Conservation (phyloP, 2,888 invertebrate species). For the Ochropleura leucogaster region DNA sequence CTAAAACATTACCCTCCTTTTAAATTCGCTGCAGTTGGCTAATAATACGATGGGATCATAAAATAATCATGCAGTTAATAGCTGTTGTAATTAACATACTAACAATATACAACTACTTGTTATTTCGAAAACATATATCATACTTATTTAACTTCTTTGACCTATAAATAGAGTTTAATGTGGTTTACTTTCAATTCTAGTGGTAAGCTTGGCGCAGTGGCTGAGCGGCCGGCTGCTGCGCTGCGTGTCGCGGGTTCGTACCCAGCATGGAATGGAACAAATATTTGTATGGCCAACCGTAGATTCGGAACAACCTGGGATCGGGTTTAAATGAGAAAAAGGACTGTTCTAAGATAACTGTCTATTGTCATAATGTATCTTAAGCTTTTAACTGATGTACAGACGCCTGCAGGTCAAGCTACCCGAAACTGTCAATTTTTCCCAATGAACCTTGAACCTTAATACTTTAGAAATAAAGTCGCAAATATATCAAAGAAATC, state of each 20-base stretch:
- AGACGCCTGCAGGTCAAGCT: no score
- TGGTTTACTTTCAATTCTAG: background rate
- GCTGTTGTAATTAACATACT: constrained; percentile 21
- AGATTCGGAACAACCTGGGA: no score
- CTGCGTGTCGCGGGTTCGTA: no score
- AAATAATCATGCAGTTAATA: constrained; percentile 20
- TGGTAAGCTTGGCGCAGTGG: no score
- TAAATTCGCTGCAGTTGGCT: constrained; percentile 17
- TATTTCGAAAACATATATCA: background rate
- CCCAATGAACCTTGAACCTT: no score
- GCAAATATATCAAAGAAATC: no score
- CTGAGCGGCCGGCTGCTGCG: no score
- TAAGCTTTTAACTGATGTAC: background rate
- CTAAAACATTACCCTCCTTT: constrained; percentile 11
- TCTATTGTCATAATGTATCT: background rate
- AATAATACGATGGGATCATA: constrained; percentile 1
- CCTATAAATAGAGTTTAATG: background rate
- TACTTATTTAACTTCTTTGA: constrained; percentile 10
- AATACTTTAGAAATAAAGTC: no score
- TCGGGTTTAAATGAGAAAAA: background rate
- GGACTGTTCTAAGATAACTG: background rate
- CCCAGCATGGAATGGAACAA: no score
- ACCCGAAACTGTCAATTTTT: no score
- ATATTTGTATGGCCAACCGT: no score
- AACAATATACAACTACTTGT: background rate